These are phyloP conservation scores for Poeciliopsis prolifica DNA, from an alignment of 2,113 vertebrate species.

Conservation along the genomic window DNA sequence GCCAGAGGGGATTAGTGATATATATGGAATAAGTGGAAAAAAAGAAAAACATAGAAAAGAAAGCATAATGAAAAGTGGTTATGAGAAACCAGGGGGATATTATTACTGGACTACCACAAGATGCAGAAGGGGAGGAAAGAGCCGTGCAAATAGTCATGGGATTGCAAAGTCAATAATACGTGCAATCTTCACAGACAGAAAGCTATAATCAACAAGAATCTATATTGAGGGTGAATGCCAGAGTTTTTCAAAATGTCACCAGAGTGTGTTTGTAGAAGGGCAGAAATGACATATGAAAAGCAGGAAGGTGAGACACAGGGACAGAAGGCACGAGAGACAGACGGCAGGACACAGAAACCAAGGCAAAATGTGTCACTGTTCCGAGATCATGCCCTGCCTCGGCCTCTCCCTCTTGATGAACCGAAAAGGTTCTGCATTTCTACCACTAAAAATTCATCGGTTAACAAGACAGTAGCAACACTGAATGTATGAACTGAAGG, in stretches of 20 bases:
- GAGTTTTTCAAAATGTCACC: conserved; percentile 83
- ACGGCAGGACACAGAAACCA: conserved; percentile 65
- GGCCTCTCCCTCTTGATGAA: conserved; percentile 57
- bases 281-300: conserved; percentile 80
- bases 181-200: conserved; percentile 77
- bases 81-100: conserved; percentile 63
- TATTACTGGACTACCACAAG: conserved; percentile 60
- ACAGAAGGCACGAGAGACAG: conserved; percentile 63
- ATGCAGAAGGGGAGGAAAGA: conserved; percentile 65
- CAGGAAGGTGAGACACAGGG: conserved; percentile 67
- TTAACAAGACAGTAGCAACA: conserved; percentile 62
- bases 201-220: conserved; percentile 83
- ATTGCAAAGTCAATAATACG: conserved; percentile 81
- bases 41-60: conserved; percentile 54
- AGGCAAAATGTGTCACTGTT: conserved; percentile 56
- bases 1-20: conserved; percentile 62
- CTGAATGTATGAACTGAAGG: conserved; percentile 51
- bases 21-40: conserved; percentile 49
- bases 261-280: conserved; percentile 80
- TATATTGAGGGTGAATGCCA: conserved; percentile 81
- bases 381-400: conserved; percentile 48
- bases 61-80: conserved; percentile 64
- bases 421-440: conserved; percentile 60
- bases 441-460: conserved; percentile 63
- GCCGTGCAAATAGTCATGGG: conserved; percentile 82